Conservation (phyloP, 2,888 invertebrate genomes). For the Catocala fraxini region DNA sequence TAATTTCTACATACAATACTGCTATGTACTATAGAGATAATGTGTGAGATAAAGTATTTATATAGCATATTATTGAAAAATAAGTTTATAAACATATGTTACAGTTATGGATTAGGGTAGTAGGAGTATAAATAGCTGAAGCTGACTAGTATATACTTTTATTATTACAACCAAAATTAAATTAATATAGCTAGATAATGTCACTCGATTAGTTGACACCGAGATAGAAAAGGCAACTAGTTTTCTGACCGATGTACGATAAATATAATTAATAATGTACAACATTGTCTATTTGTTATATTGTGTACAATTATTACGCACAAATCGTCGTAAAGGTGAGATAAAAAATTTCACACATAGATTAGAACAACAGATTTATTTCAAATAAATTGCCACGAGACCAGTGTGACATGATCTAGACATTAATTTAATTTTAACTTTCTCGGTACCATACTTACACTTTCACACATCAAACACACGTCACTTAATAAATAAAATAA, state of each 20-base stretch:
- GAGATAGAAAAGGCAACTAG: slow-evolving; percentile 69
- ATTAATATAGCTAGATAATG: slow-evolving; percentile 87
- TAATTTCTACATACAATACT: slow-evolving; percentile 72
- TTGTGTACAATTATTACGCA: slow-evolving; percentile 68
- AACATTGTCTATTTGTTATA: slow-evolving; percentile 36
- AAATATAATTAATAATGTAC: slow-evolving; percentile 39
- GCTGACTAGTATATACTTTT: slow-evolving; percentile 83
- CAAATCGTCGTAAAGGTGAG: slow-evolving; percentile 77
- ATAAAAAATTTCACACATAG: slow-evolving; percentile 83
- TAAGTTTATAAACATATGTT: slow-evolving; percentile 61
- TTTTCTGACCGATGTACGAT: slow-evolving; percentile 77
- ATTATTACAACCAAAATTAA: slow-evolving; percentile 79
- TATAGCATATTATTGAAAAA: slow-evolving; percentile 52
- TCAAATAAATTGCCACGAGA: slow-evolving; percentile 87
- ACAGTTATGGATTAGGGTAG: slow-evolving; percentile 66
- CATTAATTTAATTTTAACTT: slow-evolving; percentile 86
- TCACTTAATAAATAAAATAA: slow-evolving; percentile 89
- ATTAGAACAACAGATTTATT: slow-evolving; percentile 87
- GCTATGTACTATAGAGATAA: slow-evolving; percentile 62
- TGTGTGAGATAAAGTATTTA: slow-evolving; percentile 59
- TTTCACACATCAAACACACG: slow-evolving; percentile 84
- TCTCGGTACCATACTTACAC: slow-evolving; percentile 83
- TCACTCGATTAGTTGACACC: slow-evolving; percentile 80
- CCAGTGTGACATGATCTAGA: slow-evolving; percentile 88
- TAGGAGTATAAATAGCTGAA: slow-evolving; percentile 73